Conservation (phyloP, 2,113 vertebrate species). For the Menidia beryllina region DNA sequence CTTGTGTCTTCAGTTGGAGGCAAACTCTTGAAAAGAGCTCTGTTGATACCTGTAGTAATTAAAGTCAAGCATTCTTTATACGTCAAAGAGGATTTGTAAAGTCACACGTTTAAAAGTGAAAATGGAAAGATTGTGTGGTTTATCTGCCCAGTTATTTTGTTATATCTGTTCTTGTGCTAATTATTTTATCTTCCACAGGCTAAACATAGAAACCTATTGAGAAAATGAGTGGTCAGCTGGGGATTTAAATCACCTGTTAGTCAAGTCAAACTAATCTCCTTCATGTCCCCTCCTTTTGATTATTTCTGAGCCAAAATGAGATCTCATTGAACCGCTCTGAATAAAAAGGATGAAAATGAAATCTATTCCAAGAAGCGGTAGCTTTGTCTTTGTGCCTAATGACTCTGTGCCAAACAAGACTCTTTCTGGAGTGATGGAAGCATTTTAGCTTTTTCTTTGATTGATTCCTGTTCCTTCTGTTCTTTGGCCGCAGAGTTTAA, state of each 20-base stretch:
- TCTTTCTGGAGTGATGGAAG: constrained; percentile 2
- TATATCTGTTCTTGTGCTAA: not conserved
- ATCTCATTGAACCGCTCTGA: constrained; percentile 65
- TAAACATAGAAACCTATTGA: not conserved
- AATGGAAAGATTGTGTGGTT: too few relatives aligned
- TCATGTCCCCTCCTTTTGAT: constrained; percentile 36
- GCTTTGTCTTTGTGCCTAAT: constrained; percentile 59
- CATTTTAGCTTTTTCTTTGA: constrained; percentile 60
- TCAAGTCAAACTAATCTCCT: not conserved
- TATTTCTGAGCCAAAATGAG: constrained; percentile 64
- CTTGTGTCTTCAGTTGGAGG: constrained; percentile 4
- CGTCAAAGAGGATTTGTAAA: too few relatives aligned
- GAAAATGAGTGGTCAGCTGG: constrained; percentile 13
- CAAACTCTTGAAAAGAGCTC: not conserved
- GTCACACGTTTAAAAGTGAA: too few relatives aligned
- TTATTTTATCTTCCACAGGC: not conserved
- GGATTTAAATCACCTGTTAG: constrained; percentile 45
- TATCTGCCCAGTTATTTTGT: not conserved
- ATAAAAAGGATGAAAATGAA: constrained; percentile 56
- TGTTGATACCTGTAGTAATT: not conserved
- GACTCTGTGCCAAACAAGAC: constrained; percentile 37
- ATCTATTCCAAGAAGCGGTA: constrained; percentile 45
- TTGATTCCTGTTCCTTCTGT: constrained; percentile 52
- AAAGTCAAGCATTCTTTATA: too few relatives aligned
- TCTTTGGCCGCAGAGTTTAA: constrained; percentile 25